Evolutionary conservation across 1,140 invertebrate genomes (phyloP).

Genomic region (Trypoxylus dichotomus): DNA sequence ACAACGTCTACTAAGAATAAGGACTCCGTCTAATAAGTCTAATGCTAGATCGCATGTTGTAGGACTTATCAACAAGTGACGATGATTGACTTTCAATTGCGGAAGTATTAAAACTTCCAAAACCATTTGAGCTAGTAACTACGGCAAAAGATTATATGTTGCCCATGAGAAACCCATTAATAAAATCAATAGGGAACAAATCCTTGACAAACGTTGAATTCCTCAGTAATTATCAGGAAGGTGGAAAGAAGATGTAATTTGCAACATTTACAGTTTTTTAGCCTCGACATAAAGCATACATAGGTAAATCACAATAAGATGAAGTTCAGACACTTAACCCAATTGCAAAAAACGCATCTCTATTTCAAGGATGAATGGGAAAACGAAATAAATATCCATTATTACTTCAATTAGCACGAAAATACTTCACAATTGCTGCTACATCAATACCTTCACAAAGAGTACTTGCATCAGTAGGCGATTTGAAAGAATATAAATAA

Average conservation of each 20-base stretch:
- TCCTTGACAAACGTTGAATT: conserved; percentile 3
- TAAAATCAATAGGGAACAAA: conserved; percentile 8
- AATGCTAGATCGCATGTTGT: not conserved
- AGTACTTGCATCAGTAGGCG: conserved; percentile 34
- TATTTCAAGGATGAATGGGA: conserved; percentile 32
- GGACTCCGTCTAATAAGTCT: conserved; percentile 1
- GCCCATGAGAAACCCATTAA: not conserved
- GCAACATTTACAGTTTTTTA: not conserved
- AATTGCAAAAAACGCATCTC: not conserved
- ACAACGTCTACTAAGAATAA: conserved; percentile 28
- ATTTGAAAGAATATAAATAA: conserved; percentile 7
- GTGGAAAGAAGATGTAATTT: conserved; percentile 2
- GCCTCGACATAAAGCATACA: conserved; percentile 2
- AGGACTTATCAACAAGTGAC: not conserved
- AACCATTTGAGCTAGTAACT: conserved; percentile 35
- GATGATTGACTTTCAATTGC: conserved; percentile 25
- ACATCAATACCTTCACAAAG: conserved; percentile 37
- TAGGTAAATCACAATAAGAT: not conserved
- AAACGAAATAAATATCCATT: conserved; percentile 31
- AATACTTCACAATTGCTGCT: conserved; percentile 34
- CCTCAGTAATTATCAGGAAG: not conserved
- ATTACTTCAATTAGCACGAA: conserved; percentile 30
- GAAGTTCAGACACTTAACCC: no score
- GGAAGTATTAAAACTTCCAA: conserved; percentile 28
- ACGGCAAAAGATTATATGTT: not conserved